Evolutionary conservation across 35 echinoderm and acorn worm genomes (phyloP).

Genomic region (Ophioderma brevispina): DNA sequence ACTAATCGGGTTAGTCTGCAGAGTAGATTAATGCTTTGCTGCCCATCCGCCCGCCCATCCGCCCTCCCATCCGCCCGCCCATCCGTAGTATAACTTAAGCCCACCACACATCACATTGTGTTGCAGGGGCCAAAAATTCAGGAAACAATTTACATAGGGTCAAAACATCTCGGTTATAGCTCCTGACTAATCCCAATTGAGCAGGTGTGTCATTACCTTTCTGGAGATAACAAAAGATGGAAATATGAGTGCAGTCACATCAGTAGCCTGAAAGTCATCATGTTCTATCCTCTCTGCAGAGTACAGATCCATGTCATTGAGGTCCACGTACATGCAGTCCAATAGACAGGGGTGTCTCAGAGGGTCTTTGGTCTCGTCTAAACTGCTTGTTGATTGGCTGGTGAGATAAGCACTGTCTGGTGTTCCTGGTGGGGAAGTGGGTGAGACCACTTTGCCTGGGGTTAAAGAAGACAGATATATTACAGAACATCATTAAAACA

Average conservation of each 20-base stretch:
- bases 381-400: constrained; percentile 12
- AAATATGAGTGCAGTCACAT: constrained; percentile 83
- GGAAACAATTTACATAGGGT: no score
- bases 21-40: no score
- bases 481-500: no score
- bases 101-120: no score
- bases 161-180: no score
- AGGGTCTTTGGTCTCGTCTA: constrained; percentile 28
- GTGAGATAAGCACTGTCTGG: constrained; percentile 5
- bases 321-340: constrained; percentile 88
- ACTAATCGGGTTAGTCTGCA: no score
- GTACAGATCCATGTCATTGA: constrained; percentile 95
- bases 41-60: no score
- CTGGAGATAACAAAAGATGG: constrained; percentile 84
- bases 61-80: no score
- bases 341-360: constrained; percentile 74
- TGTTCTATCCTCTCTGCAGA: constrained; percentile 71
- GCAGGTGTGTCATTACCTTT: constrained; percentile 60
- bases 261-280: constrained; percentile 73
- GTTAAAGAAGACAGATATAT: no score
- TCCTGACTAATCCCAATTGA: no score
- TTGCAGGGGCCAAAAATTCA: no score
- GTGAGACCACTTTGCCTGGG: neutral
- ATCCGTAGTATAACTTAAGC: no score
- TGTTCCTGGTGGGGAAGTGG: neutral